phyloP scores from a whole-genome alignment of 2,797 vertebrate genomes.

The Bovichtus variegatus region DNA sequence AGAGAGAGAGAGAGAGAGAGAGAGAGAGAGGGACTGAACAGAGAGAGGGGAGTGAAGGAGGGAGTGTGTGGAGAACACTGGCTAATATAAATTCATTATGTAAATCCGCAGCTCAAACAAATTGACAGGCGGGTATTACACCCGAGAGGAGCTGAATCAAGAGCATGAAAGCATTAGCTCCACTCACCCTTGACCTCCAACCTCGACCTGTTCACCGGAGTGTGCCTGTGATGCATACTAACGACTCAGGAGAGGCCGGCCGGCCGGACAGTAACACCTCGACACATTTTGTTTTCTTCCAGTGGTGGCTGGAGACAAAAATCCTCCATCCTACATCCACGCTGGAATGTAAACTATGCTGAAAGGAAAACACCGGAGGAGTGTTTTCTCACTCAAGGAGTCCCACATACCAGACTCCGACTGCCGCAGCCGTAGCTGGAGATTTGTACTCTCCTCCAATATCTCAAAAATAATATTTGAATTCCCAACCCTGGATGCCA shows the following conservation, averaged over 20 bases:
- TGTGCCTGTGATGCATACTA: conserved; percentile 82
- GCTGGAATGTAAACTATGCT: conserved; percentile 56
- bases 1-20: background rate
- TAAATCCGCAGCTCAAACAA: conserved; percentile 88
- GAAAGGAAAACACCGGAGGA: conserved; percentile 57
- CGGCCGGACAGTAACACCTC: conserved; percentile 43
- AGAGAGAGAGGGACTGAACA: conserved; percentile 11
- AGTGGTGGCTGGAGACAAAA: conserved; percentile 41
- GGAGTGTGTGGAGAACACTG: conserved; percentile 72
- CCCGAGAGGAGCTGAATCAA: conserved; percentile 84
- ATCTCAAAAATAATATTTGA: conserved; percentile 46
- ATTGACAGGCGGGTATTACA: conserved; percentile 86
- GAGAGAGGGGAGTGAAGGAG: conserved; percentile 49
- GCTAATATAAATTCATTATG: conserved; percentile 88
- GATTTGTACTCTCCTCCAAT: conserved; percentile 33
- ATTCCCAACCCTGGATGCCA: conserved; percentile 32
- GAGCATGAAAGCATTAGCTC: conserved; percentile 84
- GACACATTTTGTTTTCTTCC: conserved; percentile 59
- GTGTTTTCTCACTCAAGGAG: conserved; percentile 29
- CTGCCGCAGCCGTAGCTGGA: conserved; percentile 17
- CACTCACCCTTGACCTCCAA: conserved; percentile 82
- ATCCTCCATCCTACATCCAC: conserved; percentile 29
- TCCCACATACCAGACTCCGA: conserved; percentile 29
- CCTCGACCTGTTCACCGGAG: conserved; percentile 79
- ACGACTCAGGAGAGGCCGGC: conserved; percentile 59